Conservation (phyloP, 2,888 invertebrate species). For the Azorinus chamasolen region DNA sequence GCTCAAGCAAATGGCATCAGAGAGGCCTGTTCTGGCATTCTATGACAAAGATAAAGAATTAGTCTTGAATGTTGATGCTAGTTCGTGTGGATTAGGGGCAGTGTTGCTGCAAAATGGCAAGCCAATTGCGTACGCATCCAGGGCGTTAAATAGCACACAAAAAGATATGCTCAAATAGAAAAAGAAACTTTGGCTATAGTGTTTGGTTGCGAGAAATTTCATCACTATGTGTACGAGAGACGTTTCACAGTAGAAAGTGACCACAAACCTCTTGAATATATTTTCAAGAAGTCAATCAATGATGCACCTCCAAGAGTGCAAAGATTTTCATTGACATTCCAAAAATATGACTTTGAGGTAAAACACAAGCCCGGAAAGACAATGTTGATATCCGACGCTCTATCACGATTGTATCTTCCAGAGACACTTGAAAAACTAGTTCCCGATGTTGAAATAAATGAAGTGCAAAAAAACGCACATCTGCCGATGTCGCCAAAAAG, state of each 20-base stretch:
- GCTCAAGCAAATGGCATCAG: conserved; percentile 19
- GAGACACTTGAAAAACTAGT: conserved; percentile 11
- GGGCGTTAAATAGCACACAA: conserved; percentile 43
- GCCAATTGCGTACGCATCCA: conserved; percentile 48
- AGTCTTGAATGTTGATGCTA: conserved; percentile 59
- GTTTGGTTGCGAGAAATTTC: conserved; percentile 49
- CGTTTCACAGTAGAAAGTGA: conserved; percentile 17
- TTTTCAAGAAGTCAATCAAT: conserved; percentile 32
- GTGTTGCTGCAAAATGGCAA: conserved; percentile 41
- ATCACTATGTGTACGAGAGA: conserved; percentile 40
- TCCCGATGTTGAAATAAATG: conserved; percentile 22
- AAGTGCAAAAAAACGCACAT: conserved; percentile 27
- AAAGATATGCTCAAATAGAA: conserved; percentile 56
- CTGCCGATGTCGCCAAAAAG: conserved; percentile 34
- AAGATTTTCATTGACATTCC: conserved; percentile 24
- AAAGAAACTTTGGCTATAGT: conserved; percentile 57
- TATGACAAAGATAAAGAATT: conserved; percentile 32
- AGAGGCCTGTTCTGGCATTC: conserved; percentile 32
- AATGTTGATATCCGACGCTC: conserved; percentile 39
- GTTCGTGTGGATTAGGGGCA: conserved; percentile 61
- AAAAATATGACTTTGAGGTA: conserved; percentile 54
- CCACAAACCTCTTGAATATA: conserved; percentile 20
- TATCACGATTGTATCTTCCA: conserved; percentile 3
- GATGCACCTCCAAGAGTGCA: conserved; percentile 26
- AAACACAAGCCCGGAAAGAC: conserved; percentile 48